Base-by-base conservation (phyloP, 2,888 invertebrate species). In the Cantharis rustica region DNA sequence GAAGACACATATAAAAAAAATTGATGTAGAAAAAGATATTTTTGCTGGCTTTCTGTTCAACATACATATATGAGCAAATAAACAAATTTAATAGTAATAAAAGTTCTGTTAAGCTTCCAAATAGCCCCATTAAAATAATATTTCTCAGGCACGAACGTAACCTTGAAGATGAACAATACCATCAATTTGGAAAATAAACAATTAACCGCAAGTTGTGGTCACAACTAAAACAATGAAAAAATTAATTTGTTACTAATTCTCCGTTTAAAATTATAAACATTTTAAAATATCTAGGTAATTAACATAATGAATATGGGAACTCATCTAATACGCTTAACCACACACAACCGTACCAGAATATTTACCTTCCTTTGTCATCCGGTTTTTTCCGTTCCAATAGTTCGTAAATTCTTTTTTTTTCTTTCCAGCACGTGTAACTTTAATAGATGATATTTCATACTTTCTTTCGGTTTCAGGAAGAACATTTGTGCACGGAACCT, bases 401-500 rank as follows among this genome's bases (percentile, higher is more conserved):
- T 66, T 66, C 2, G 16, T 10, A 10, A 11, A 27, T 10, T 27
- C 2, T 20, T 16, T 63, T 3, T 63, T 16, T 63, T 13, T 63
- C 2, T 16, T 63, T 16, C 3, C n/a, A 20, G 9, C n/a, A 16
- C n/a, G 17, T 66, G 64, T 66, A 66, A 0, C 2, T 13, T 20
- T 17, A 16, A 64, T 64, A 7, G 2, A 16, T 62, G 11, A 5
- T 3, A 64, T 17, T 64, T 64, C 23, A 11, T 68, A 68, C 68
- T 27, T 26, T 31, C 13, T 13, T 27, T 47, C n/a, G n/a, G 47
- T 47, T 7, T 47, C 77, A 89, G 91, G 92, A 82, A 91, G 94
- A 81, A 94, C 94, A 77, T 92, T 94, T 82, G 94, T 93, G 26
- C 93, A 93, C 86, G 93, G 93, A 85, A 92, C 93, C 13, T 87